Percentiles rank a stretch among this genome's conserved stretches.
Conservation (phyloP, 2,888 invertebrate genomes). For the Arge pagana region DNA sequence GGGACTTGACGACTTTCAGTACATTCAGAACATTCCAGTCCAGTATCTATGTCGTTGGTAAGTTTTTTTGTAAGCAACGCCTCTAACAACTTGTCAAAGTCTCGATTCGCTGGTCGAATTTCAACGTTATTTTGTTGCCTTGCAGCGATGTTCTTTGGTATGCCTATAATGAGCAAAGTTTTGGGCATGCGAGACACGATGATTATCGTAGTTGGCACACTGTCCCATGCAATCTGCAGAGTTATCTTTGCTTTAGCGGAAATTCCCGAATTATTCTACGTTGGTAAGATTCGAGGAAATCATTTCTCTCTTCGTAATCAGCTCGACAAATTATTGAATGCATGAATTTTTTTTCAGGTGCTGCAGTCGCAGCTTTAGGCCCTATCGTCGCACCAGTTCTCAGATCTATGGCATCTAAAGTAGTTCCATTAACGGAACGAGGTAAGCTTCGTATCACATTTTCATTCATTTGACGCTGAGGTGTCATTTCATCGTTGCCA, state of each 20-base stretch:
- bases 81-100: too few relatives aligned
- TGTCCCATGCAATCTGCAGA: conserved; percentile 71
- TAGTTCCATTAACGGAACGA: conserved; percentile 72
- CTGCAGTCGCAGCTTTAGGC: conserved; percentile 73
- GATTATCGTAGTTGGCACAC: conserved; percentile 74
- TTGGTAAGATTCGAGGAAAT: too few relatives aligned
- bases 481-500: too few relatives aligned
- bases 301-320: too few relatives aligned
- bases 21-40: conserved; percentile 76
- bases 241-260: conserved; percentile 69
- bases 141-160: conserved; percentile 68
- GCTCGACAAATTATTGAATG: too few relatives aligned
- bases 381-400: conserved; percentile 79
- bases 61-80: too few relatives aligned
- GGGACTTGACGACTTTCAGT: conserved; percentile 73
- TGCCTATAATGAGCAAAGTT: conserved; percentile 73
- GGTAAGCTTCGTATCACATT: too few relatives aligned
- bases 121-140: too few relatives aligned
- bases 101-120: too few relatives aligned
- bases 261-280: conserved; percentile 65
- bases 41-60: conserved; percentile 68
- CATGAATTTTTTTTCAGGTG: conserved; percentile 65
- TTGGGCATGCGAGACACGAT: conserved; percentile 71
- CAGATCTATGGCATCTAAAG: conserved; percentile 81
- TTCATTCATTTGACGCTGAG: too few relatives aligned